phyloP scores from a whole-genome alignment of 2,113 vertebrate species.

The Prionailurus viverrinus region DNA sequence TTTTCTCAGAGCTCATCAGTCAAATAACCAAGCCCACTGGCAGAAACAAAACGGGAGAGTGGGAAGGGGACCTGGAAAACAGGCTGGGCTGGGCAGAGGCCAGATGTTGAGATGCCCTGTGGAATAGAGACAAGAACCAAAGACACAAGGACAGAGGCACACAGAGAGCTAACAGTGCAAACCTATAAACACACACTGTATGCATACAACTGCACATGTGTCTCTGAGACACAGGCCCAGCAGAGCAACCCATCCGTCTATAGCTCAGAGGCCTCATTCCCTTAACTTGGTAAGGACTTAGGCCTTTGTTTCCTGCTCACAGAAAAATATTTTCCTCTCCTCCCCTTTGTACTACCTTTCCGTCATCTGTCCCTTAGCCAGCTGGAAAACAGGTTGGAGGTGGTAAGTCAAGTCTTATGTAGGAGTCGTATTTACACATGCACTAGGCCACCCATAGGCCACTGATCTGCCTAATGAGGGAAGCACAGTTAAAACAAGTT shows the following conservation, averaged over 20 bases:
- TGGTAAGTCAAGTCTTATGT: background rate
- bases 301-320: background rate
- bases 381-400: constrained; percentile 45
- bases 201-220: accelerated
- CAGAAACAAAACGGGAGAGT: background rate
- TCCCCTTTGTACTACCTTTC: background rate
- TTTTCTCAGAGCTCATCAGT: constrained; percentile 13
- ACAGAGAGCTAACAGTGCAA: accelerated
- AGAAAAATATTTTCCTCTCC: background rate
- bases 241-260: background rate
- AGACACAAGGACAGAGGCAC: background rate
- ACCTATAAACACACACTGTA: background rate
- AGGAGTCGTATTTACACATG: background rate
- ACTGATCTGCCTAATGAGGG: background rate
- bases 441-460: background rate
- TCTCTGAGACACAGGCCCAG: background rate
- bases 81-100: background rate
- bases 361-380: background rate
- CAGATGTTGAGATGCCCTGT: background rate
- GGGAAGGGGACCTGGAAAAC: background rate
- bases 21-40: background rate
- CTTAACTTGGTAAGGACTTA: background rate
- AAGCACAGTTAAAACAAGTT: constrained; percentile 59
- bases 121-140: background rate
- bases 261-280: background rate